Percentiles rank a stretch among this genome's conserved stretches.
phyloP scores from a whole-genome alignment of 2,113 vertebrate genomes.

The Chaenocephalus aceratus region DNA sequence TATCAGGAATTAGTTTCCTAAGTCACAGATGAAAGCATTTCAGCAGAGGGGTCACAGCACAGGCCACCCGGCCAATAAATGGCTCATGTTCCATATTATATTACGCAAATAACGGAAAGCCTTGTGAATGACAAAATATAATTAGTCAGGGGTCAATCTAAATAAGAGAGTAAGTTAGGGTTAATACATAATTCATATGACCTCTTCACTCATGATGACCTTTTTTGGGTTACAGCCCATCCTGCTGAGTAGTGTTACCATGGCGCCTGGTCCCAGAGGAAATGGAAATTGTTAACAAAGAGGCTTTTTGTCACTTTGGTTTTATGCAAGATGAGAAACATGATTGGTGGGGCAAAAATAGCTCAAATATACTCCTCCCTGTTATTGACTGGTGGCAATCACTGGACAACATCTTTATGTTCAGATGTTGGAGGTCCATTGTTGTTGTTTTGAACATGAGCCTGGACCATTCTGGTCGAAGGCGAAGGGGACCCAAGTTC shows the following conservation, averaged over 20 bases:
- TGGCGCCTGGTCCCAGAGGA: slow-evolving; percentile 55
- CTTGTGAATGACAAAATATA: slow-evolving; percentile 53
- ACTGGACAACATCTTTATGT: not conserved
- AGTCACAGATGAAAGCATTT: slow-evolving; percentile 49
- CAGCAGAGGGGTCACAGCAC: slow-evolving; percentile 32
- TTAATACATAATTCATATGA: slow-evolving; percentile 81
- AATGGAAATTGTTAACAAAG: slow-evolving; percentile 76
- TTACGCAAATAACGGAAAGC: slow-evolving; percentile 38
- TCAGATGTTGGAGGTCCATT: too few relatives aligned
- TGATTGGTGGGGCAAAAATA: slow-evolving; percentile 60
- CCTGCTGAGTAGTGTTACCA: slow-evolving; percentile 56
- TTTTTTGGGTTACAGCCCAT: slow-evolving; percentile 26
- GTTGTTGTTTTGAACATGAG: too few relatives aligned
- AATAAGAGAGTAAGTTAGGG: slow-evolving; percentile 45
- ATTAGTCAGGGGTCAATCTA: slow-evolving; percentile 52
- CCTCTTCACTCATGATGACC: slow-evolving; percentile 55
- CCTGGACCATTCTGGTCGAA: too few relatives aligned
- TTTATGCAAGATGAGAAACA: slow-evolving; percentile 47
- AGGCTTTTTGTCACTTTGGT: slow-evolving; percentile 56
- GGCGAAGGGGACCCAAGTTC: too few relatives aligned
- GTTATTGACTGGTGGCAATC: slow-evolving; percentile 8
- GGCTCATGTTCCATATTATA: slow-evolving; percentile 53
- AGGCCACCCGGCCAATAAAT: slow-evolving; percentile 26
- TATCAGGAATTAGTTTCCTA: slow-evolving; percentile 54
- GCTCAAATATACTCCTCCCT: not conserved